phyloP scores from a whole-genome alignment of 2,888 invertebrate species.

The Laspeyria flexula region DNA sequence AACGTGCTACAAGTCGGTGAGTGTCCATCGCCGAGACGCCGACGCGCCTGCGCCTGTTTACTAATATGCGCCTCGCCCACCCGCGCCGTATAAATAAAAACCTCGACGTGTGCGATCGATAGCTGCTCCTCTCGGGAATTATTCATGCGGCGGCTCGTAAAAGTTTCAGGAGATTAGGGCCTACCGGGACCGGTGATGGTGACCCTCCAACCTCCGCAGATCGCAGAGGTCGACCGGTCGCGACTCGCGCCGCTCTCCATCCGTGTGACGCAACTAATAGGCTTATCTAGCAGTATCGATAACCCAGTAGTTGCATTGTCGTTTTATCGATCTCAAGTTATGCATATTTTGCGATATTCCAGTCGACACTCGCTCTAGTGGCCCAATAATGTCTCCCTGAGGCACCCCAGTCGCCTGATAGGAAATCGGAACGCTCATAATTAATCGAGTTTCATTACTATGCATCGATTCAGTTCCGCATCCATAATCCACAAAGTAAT shows the following conservation, averaged over 20 bases:
- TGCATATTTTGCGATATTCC: conserved; percentile 49
- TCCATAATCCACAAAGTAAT: conserved; percentile 56
- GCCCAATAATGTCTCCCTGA: conserved; percentile 56
- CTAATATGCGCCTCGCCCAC: conserved; percentile 86
- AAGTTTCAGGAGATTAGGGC: conserved; percentile 80
- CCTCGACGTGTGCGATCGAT: conserved; percentile 86
- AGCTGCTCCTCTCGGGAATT: conserved; percentile 85
- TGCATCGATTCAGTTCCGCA: conserved; percentile 52
- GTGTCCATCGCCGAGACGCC: conserved; percentile 80
- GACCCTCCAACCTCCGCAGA: conserved; percentile 42
- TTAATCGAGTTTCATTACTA: conserved; percentile 62
- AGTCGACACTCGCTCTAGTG: conserved; percentile 31
- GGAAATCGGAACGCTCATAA: conserved; percentile 54
- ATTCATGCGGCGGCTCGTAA: conserved; percentile 82
- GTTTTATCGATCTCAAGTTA: conserved; percentile 62
- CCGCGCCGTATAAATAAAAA: conserved; percentile 86
- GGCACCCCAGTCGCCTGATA: conserved; percentile 51
- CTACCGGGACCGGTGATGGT: conserved; percentile 54
- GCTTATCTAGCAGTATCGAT: conserved; percentile 61
- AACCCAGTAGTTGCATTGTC: conserved; percentile 60
- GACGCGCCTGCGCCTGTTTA: conserved; percentile 85
- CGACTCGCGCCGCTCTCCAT: conserved; percentile 32
- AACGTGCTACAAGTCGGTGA: conserved; percentile 96
- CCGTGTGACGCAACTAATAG: conserved; percentile 52
- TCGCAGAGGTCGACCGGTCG: conserved; percentile 35